Evolutionary conservation across 2,888 invertebrate species (phyloP), one percentile per base, ranked within the genome.

Genomic region (Lottia gigantea): DNA sequence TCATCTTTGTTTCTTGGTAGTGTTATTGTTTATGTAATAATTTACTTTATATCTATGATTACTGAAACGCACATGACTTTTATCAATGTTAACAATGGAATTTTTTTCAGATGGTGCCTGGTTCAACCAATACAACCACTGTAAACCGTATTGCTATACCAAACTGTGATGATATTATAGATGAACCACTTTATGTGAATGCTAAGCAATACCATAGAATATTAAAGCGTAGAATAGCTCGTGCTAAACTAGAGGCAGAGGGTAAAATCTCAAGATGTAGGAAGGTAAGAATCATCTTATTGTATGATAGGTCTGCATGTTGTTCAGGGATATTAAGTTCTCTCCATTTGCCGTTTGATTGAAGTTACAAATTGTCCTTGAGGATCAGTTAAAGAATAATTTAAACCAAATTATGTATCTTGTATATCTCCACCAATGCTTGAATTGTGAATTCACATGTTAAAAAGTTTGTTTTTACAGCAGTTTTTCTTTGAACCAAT

Each of bases 131-230:
- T 61, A 74, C 75, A 25, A 71, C 73, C 61, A 72, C 76, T 2
- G 70, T 71, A 2, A 63, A 70, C 23, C 55, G 55, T 55, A 23
- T 55, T 15, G 19, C 55, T 12, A 55, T 55, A 12, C 55, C 55
- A 71, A 75, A 76, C 66, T 71, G 74, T 15, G 78, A 80, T 16
- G 77, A 84, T 19, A 68, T 78, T 62, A 85, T 97, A 87, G 98
- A 98, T 86, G 97, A 98, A 84, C 96, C 98, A 0, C 90, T 99
- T 23, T 99, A 98, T 88, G 99, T 99, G 0, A 99, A 99, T 90
- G 98, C 98, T 26, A 95, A 98, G 85, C 99, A 99, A 88, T 99
- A 98, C 90, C 94, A 96, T 86, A 92, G 98, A 74, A 99, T 99
- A 85, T 90, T 99, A 66, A 98, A 98, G 89, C 91, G 98, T 49